Evolutionary conservation across 2,888 invertebrate genomes (phyloP), one percentile per base, ranked within the genome.

Genomic region (Cephus pygmeus): DNA sequence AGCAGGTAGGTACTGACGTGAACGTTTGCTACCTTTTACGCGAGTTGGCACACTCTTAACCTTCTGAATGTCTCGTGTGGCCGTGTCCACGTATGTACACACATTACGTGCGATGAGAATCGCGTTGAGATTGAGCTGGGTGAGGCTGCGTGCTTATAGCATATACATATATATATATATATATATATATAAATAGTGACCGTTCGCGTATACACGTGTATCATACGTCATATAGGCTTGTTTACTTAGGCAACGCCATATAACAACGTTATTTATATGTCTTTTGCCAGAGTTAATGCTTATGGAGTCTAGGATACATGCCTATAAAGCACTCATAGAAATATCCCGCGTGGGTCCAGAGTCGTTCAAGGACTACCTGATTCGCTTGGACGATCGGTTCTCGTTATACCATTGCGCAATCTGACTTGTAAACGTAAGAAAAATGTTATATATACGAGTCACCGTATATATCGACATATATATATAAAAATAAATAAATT

Each of bases 281-380:
- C 89, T 90, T 88, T 89, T 88, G 87, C 86, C 86, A 87, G 85
- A 86, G 71, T 34, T 36, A 30, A 74, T 35, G 31, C 23, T 34
- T 71, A 71, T 71, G 15, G 34, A 71, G 71, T 15, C 71, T 34
- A 31, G 71, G 33, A 71, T 71, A 31, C 12, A 31, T 34, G 71
- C 71, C 33, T 69, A 68, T 80, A 73, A 73, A 82, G 80, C 82
- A 82, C 83, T 83, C 84, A 80, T 83, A 83, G 82, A 85, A 79
- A 81, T 82, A 82, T 83, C 85, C 23, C 87, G 89, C 90, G 90
- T 90, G 90, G 90, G 90, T 89, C 89, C 88, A 87, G 87, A 85
- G 87, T 84, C 86, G 87, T 90, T 90, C 90, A 91, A 91, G 90
- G 91, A 87, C 91, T 90, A 87, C 90, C 85, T 87, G 89, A 84